Percentiles rank a stretch among this genome's conserved stretches.
Conservation (phyloP, 2,888 invertebrate species). For the Muschampia plurimacula region DNA sequence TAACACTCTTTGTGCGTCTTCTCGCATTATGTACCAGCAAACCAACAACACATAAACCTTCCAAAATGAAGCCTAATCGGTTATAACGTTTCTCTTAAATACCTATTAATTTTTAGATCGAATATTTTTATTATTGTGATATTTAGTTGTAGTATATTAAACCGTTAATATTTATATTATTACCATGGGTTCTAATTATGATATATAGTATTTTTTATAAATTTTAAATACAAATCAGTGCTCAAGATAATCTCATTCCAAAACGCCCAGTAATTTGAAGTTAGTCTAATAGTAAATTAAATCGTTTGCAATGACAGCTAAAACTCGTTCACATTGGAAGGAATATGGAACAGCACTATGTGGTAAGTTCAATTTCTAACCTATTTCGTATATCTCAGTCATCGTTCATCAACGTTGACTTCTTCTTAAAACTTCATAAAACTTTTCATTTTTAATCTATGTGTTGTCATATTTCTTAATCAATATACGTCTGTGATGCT, state of each 20-base stretch:
- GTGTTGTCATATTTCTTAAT: constrained; percentile 14
- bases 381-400: constrained; percentile 58
- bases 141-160: constrained; percentile 78
- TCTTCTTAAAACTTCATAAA: constrained; percentile 28
- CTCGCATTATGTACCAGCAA: constrained; percentile 80
- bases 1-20: constrained; percentile 69
- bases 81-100: constrained; percentile 82
- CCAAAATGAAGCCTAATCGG: constrained; percentile 85
- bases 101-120: constrained; percentile 79
- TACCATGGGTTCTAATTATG: constrained; percentile 79
- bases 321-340: constrained; percentile 85
- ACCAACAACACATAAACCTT: constrained; percentile 84
- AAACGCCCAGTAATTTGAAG: constrained; percentile 69
- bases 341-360: constrained; percentile 85
- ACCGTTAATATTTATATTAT: constrained; percentile 75
- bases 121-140: constrained; percentile 83
- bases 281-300: constrained; percentile 59
- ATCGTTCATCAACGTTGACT: constrained; percentile 34
- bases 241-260: constrained; percentile 86
- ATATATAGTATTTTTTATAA: constrained; percentile 67
- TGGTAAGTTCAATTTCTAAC: constrained; percentile 81
- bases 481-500: constrained; percentile 10
- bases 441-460: background rate
- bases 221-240: constrained; percentile 75
- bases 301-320: constrained; percentile 78